Evolutionary conservation across 2,113 vertebrate genomes (phyloP).

Genomic region (Chrysemys picta): DNA sequence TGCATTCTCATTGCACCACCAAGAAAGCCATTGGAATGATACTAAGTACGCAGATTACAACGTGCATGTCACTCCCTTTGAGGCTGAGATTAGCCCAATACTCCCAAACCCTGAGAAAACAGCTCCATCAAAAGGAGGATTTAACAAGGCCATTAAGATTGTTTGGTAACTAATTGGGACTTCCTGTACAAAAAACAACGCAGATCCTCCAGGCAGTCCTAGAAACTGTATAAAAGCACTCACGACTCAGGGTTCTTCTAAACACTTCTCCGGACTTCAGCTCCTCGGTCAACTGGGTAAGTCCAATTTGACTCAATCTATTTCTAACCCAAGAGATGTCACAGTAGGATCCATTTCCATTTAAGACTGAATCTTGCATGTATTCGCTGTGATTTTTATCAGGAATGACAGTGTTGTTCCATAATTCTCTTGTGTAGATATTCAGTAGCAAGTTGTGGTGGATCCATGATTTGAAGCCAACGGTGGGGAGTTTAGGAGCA

Average conservation of each 20-base stretch:
- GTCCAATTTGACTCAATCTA: background rate
- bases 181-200: background rate
- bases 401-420: background rate
- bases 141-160: background rate
- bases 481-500: no score
- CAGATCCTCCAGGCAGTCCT: background rate
- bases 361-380: background rate
- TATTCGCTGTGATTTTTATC: background rate
- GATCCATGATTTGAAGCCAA: no score
- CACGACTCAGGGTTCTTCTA: background rate
- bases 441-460: no score
- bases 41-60: no score
- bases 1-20: no score
- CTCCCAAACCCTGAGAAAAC: background rate
- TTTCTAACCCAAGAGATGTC: background rate
- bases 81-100: no score
- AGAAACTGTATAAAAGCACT: background rate
- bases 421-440: background rate
- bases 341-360: background rate
- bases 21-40: no score
- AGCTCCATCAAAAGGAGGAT: background rate
- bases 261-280: background rate
- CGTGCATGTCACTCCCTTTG: no score
- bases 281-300: background rate
- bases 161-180: background rate